These are phyloP conservation scores for Pararge aegeria DNA, from an alignment of 1,140 invertebrate species.

Conservation along the genomic window DNA sequence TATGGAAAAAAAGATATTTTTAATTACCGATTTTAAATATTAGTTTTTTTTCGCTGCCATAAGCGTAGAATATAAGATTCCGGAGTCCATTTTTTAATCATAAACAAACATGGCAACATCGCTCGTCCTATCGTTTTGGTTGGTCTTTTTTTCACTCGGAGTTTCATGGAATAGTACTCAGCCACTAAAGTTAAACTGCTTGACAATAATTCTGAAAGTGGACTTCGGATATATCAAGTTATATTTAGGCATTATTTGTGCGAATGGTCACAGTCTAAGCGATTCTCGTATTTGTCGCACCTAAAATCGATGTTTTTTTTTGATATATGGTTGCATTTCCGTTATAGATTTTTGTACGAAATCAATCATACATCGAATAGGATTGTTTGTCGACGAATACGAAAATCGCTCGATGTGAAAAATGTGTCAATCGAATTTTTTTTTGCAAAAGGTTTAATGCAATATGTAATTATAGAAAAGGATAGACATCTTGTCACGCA, in stretches of 20 bases:
- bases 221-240: conserved; percentile 34
- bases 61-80: conserved; percentile 53
- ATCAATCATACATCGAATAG: conserved; percentile 1
- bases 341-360: not conserved
- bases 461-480: no score
- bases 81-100: conserved; percentile 42
- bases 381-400: not conserved
- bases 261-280: not conserved
- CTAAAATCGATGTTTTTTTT: not conserved
- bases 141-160: not conserved
- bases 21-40: conserved; percentile 64
- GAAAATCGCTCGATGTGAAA: conserved; percentile 1
- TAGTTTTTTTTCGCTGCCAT: conserved; percentile 65
- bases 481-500: no score
- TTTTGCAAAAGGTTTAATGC: not conserved
- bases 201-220: conserved; percentile 56
- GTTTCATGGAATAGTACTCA: conserved; percentile 15
- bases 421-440: not conserved
- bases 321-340: conserved; percentile 1
- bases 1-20: conserved; percentile 68
- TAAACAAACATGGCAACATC: conserved; percentile 35
- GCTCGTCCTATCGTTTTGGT: conserved; percentile 28
- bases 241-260: conserved; percentile 10
- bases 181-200: conserved; percentile 29
- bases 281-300: not conserved